A percentile compares a stretch with the other conserved stretches of the same genome.
Evolutionary conservation across 2,113 vertebrate genomes (phyloP).

Genomic region (Dermatemys mawii): DNA sequence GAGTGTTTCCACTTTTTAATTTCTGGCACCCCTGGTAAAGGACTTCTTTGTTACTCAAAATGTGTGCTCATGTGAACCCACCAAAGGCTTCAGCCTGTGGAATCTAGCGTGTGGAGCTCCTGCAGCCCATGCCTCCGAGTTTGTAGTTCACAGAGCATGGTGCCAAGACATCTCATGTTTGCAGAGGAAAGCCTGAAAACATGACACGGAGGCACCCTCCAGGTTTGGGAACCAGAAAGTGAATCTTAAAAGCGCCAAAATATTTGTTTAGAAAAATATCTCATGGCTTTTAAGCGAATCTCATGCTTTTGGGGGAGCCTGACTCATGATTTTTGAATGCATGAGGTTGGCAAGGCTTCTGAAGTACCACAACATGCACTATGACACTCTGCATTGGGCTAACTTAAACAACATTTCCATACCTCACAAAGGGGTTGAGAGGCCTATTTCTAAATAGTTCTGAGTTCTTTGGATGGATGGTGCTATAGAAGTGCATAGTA

Average conservation of each 20-base stretch:
- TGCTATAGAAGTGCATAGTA: neutral
- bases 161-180: neutral
- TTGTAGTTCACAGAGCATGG: neutral
- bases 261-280: too few relatives aligned
- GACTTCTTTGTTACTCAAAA: neutral
- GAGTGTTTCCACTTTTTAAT: neutral
- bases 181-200: neutral
- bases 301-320: neutral
- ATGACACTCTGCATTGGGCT: neutral
- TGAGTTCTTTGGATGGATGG: neutral
- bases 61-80: neutral
- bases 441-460: neutral
- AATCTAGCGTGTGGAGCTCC: neutral
- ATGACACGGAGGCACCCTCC: neutral
- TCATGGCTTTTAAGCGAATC: too few relatives aligned
- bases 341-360: neutral
- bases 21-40: neutral
- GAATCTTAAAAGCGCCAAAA: too few relatives aligned
- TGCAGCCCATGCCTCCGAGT: neutral
- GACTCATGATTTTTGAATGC: neutral
- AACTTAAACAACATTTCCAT: neutral
- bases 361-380: neutral
- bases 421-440: neutral
- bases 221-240: too few relatives aligned
- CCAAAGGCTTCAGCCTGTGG: neutral